phyloP scores from a whole-genome alignment of 2,797 vertebrate species.

The Coregonus ussuriensis region DNA sequence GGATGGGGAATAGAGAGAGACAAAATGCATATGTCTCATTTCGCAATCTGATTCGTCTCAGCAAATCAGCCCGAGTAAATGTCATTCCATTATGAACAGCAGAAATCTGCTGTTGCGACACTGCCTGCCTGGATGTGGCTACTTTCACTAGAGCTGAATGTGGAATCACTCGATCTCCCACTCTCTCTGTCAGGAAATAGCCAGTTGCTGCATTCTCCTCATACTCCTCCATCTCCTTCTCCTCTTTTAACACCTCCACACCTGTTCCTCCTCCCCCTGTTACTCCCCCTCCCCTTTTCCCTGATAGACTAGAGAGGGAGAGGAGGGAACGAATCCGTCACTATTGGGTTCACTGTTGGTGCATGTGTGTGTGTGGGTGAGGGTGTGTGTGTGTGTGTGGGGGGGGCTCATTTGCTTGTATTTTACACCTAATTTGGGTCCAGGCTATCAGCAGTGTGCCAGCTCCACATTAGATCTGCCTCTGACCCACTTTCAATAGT shows the following conservation, averaged over 20 bases:
- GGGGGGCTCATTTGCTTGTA: constrained; percentile 56
- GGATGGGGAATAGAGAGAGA: constrained; percentile 43
- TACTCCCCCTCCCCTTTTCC: background rate
- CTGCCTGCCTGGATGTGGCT: constrained; percentile 18
- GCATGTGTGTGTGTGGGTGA: constrained; percentile 15
- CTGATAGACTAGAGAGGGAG: constrained; percentile 30
- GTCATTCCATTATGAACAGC: constrained; percentile 47
- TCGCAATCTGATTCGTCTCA: constrained; percentile 54
- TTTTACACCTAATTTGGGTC: constrained; percentile 80
- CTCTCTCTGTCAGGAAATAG: constrained; percentile 42
- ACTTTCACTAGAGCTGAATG: background rate
- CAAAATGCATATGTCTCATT: constrained; percentile 70
- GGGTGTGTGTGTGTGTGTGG: background rate
- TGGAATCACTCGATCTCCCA: background rate
- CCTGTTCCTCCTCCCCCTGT: constrained; percentile 15
- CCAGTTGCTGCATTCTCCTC: constrained; percentile 49
- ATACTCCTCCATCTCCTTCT: background rate
- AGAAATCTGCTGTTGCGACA: constrained; percentile 15
- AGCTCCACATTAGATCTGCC: constrained; percentile 64
- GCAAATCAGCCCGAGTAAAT: constrained; percentile 59
- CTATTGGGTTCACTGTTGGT: background rate
- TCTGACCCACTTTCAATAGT: constrained; percentile 75
- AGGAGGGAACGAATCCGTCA: constrained; percentile 55
- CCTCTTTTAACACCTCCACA: too few species aligned
- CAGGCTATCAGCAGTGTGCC: constrained; percentile 55